Evolutionary conservation across 2,797 vertebrate genomes (phyloP), one percentile per base, ranked within the genome.

Genomic region (Chelon labrosus): DNA sequence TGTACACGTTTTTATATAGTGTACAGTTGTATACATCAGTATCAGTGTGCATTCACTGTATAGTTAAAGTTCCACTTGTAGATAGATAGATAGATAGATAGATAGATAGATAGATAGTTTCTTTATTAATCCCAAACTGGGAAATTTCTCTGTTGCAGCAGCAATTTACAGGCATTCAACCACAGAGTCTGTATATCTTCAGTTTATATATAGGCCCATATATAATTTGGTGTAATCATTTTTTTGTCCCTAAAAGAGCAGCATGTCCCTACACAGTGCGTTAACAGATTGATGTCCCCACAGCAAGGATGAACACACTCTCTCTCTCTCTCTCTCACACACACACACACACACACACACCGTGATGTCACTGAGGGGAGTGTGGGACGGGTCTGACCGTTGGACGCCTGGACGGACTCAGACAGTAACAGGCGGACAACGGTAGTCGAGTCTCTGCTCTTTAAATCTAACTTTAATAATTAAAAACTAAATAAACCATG

Each of bases 341-440:
- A 10, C 69, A 8, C 47, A 27, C 54, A n/a, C 49, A 8, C 70
- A 14, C 42, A 5, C 41, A 10, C 63, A 0, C 42, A 0, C 16
- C 0, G 79, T 90, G 88, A 88, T 80, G 90, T 90, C 86, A 92
- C 39, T 54, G 70, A 38, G 63, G 76, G 75, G 85, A 70, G 77
- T 78, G 55, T 66, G 57, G 73, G 58, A 53, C 70, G 56, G 66
- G 62, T 83, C 55, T 35, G 74, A 61, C 53, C n/a, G 53, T 44
- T n/a, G 55, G 59, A 41, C 11, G 49, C 5, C 64, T 63, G 73
- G 55, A 53, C 69, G 57, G 73, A 67, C 57, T n/a, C 58, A 51
- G 75, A 53, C 59, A 52, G 50, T 4, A 8, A 66, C 67, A 41
- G 1, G 35, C 69, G 19, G 20, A 14, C 7, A 11, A 31, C 7